phyloP scores from a whole-genome alignment of 2,113 vertebrate genomes.

The Neodon shergylaensis region DNA sequence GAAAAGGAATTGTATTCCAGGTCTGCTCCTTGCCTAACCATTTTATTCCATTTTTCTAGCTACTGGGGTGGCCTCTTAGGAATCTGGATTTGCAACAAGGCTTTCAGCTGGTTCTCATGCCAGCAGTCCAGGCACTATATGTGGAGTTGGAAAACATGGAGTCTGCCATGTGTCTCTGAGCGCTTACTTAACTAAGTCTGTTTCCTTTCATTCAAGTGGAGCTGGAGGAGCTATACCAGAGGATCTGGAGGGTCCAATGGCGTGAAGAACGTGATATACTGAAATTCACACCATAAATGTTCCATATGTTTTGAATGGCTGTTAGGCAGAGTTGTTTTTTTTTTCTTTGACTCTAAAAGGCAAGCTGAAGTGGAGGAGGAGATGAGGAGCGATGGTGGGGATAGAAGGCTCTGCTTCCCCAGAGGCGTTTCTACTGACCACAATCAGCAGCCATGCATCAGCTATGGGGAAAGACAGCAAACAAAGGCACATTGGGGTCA shows the following conservation, averaged over 20 bases:
- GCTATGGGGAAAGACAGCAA: background rate
- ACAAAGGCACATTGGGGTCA: background rate
- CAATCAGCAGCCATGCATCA: background rate
- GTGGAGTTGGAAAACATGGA: background rate
- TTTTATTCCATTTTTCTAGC: background rate
- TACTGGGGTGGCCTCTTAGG: too few relatives aligned
- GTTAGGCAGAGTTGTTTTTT: background rate
- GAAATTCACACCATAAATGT: background rate
- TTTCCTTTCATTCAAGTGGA: background rate
- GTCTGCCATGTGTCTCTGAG: background rate
- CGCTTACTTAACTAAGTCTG: background rate
- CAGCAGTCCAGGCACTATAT: too few relatives aligned
- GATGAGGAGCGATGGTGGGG: too few relatives aligned
- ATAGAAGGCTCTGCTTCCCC: background rate
- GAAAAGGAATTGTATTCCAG: background rate
- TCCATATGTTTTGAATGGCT: background rate
- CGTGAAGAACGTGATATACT: background rate
- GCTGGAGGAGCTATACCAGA: background rate
- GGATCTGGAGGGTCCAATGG: background rate
- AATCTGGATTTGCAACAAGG: background rate
- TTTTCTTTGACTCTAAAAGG: background rate
- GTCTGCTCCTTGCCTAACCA: background rate
- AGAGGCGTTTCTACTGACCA: background rate
- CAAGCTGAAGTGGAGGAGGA: background rate
- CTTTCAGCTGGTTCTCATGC: background rate